These are phyloP conservation scores for Eugnorisma glareosa DNA, from an alignment of 2,888 invertebrate genomes.

Conservation along the genomic window DNA sequence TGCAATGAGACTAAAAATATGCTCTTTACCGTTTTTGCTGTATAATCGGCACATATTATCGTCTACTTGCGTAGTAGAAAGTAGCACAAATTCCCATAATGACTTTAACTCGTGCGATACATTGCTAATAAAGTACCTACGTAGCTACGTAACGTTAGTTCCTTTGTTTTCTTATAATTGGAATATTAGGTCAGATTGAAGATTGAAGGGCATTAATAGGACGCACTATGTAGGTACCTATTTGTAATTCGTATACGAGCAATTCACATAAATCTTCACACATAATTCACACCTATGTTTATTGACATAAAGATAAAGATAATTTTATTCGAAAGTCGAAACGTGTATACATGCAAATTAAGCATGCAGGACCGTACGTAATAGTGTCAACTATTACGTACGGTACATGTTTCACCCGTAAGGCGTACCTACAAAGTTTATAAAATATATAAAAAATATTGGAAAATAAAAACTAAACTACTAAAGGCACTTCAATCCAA, in stretches of 20 bases:
- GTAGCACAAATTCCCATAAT: slow-evolving; percentile 28
- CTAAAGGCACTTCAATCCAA: too few species aligned
- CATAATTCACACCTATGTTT: neutral
- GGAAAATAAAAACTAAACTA: too few species aligned
- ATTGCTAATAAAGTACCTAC: slow-evolving; percentile 16
- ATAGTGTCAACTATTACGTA: too few species aligned
- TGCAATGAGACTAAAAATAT: neutral
- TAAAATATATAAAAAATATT: too few species aligned
- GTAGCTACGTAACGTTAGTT: neutral
- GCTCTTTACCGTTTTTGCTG: neutral
- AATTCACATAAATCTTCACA: neutral
- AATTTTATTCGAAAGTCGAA: too few species aligned
- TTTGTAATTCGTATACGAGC: slow-evolving; percentile 5
- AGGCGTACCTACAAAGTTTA: too few species aligned
- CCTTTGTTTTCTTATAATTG: slow-evolving; percentile 22
- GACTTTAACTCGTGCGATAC: slow-evolving; percentile 25
- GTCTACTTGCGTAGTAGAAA: slow-evolving; percentile 21
- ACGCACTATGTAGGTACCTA: neutral
- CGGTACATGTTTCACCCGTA: too few species aligned
- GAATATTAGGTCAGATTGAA: neutral
- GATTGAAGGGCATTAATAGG: neutral
- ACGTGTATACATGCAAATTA: too few species aligned
- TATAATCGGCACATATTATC: neutral
- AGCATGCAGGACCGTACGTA: too few species aligned
- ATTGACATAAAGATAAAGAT: too few species aligned